Conservation (phyloP, 2,888 invertebrate genomes). For the Cheilosia variabilis region DNA sequence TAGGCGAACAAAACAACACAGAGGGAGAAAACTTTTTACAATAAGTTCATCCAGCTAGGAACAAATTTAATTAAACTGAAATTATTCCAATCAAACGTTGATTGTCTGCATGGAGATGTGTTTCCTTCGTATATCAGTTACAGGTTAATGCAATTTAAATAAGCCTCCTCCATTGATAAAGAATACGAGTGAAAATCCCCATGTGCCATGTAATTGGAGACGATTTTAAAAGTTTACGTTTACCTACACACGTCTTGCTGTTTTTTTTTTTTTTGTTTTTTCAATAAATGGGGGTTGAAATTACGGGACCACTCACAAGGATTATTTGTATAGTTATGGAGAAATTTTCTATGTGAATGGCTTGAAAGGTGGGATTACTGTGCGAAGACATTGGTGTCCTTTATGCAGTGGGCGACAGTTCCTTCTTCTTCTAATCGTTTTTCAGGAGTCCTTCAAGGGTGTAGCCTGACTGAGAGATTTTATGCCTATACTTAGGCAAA, state of each 20-base stretch:
- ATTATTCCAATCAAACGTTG: slow-evolving; percentile 26
- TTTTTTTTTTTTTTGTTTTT: neutral
- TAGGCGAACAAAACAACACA: no score
- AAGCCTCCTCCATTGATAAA: neutral
- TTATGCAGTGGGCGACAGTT: neutral
- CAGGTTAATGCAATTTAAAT: slow-evolving; percentile 22
- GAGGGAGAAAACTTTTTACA: no score
- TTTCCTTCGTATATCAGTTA: neutral
- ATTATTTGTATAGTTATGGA: slow-evolving; percentile 52
- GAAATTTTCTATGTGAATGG: slow-evolving; percentile 56
- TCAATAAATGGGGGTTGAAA: neutral
- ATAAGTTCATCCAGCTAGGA: neutral
- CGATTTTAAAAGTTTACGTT: slow-evolving; percentile 27
- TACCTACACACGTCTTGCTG: neutral
- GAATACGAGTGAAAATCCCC: neutral
- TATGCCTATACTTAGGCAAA: slow-evolving; percentile 37
- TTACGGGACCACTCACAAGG: slow-evolving; percentile 43
- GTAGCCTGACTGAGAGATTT: slow-evolving; percentile 30
- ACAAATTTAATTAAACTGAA: slow-evolving; percentile 41
- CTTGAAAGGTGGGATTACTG: slow-evolving; percentile 35
- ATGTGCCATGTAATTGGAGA: slow-evolving; percentile 40
- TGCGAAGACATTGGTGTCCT: neutral
- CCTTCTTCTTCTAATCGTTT: neutral
- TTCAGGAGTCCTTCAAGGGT: neutral
- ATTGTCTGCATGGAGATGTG: slow-evolving; percentile 10